Percentiles rank a stretch among this genome's conserved stretches.
Conservation (phyloP, 2,113 vertebrate species). For the Hippoglossus stenolepis region DNA sequence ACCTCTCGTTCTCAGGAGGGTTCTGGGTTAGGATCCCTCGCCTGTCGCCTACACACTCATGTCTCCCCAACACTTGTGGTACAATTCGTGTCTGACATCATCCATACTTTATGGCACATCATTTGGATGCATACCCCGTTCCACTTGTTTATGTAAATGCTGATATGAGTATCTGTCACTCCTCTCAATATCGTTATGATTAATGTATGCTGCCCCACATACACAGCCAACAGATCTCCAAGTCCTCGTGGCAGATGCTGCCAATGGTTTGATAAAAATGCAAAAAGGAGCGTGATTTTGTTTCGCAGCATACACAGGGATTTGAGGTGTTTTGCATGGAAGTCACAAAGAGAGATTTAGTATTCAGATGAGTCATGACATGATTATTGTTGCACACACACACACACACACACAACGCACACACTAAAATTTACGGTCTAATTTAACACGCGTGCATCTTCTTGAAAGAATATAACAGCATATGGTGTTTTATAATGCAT, state of each 20-base stretch:
- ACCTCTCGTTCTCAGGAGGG: constrained; percentile 7
- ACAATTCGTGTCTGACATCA: constrained; percentile 49
- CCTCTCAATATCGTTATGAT: constrained; percentile 65
- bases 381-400: constrained; percentile 21
- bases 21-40: constrained; percentile 15
- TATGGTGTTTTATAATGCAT: constrained; percentile 25
- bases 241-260: constrained; percentile 50
- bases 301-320: constrained; percentile 30
- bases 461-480: neutral
- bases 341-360: constrained; percentile 37
- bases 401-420: constrained; percentile 4
- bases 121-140: constrained; percentile 56
- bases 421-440: neutral
- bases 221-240: constrained; percentile 42
- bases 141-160: constrained; percentile 77
- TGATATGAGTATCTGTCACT: constrained; percentile 74
- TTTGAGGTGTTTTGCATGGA: constrained; percentile 49
- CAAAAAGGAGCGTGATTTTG: constrained; percentile 49
- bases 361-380: constrained; percentile 57
- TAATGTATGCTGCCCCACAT: constrained; percentile 76
- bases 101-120: constrained; percentile 58
- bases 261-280: constrained; percentile 53
- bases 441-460: constrained; percentile 5
- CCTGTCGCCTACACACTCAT: constrained; percentile 18
- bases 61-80: constrained; percentile 20